Evolutionary conservation across 2,888 invertebrate species (phyloP).

Genomic region (Cheilosia vernalis): DNA sequence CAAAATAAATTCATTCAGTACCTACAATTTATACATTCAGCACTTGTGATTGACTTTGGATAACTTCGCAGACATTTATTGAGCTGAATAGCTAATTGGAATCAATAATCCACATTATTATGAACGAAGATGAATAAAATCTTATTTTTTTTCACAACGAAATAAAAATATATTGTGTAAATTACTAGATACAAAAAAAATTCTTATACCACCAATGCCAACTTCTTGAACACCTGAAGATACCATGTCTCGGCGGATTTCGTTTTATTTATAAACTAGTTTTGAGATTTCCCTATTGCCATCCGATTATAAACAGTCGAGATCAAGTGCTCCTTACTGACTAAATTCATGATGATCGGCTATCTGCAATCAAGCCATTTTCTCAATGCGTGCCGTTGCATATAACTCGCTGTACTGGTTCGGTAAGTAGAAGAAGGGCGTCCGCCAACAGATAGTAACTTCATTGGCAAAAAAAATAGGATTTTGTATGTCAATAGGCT

Average conservation of each 20-base stretch:
- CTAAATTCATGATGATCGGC: background rate
- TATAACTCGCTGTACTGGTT: slow-evolving; percentile 2
- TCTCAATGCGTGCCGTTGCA: background rate
- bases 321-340: background rate
- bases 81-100: too few relatives aligned
- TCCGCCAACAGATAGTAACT: background rate
- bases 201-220: slow-evolving; percentile 1
- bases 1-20: too few relatives aligned
- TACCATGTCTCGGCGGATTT: background rate
- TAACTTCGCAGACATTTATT: too few relatives aligned
- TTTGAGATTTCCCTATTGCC: background rate
- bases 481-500: background rate
- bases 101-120: too few relatives aligned
- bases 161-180: too few relatives aligned
- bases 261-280: background rate
- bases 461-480: background rate
- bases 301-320: background rate
- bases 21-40: too few relatives aligned
- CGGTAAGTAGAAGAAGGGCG: background rate
- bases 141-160: too few relatives aligned
- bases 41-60: too few relatives aligned
- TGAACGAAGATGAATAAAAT: too few relatives aligned
- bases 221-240: background rate
- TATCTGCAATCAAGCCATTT: background rate
- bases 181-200: background rate